A percentile compares a stretch with the other conserved stretches of the same genome.
phyloP scores from a whole-genome alignment of 1,140 invertebrate genomes.

The Drosophila lini region DNA sequence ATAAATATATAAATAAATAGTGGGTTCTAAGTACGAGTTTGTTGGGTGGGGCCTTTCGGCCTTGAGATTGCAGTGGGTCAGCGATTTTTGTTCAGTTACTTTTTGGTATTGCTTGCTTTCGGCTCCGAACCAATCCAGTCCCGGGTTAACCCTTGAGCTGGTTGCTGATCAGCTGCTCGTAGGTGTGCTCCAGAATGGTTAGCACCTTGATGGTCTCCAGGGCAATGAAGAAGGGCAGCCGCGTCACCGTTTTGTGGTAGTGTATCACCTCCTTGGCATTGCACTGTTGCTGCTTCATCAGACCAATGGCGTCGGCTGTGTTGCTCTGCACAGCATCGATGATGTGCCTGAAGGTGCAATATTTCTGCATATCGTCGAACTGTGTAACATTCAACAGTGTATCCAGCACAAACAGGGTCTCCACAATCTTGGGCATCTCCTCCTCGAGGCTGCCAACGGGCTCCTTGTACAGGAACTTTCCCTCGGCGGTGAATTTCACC shows the following conservation, averaged over 20 bases:
- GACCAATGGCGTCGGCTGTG: neutral
- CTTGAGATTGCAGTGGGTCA: conserved; percentile 29
- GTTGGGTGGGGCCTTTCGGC: neutral
- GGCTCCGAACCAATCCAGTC: neutral
- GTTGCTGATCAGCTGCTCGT: conserved; percentile 2
- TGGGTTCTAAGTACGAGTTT: conserved; percentile 10
- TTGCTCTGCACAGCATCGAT: conserved; percentile 34
- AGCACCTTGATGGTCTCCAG: conserved; percentile 42
- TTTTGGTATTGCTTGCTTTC: conserved; percentile 22
- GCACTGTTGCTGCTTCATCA: neutral
- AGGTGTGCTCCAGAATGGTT: conserved; percentile 23
- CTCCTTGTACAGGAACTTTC: neutral
- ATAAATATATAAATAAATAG: conserved; percentile 34
- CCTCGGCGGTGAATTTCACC: neutral
- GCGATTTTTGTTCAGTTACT: conserved; percentile 9
- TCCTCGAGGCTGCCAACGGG: neutral
- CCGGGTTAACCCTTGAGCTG: neutral
- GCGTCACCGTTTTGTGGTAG: neutral
- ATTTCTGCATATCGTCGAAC: no score
- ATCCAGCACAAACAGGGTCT: conserved; percentile 21
- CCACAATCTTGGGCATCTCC: conserved; percentile 35
- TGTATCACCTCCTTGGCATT: neutral
- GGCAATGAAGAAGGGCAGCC: conserved; percentile 1
- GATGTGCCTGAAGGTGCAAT: conserved; percentile 3
- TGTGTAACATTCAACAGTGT: no score